Percentiles rank a stretch among this genome's conserved stretches.
phyloP scores from a whole-genome alignment of 1,140 invertebrate species.

The Zaprionus africanus region DNA sequence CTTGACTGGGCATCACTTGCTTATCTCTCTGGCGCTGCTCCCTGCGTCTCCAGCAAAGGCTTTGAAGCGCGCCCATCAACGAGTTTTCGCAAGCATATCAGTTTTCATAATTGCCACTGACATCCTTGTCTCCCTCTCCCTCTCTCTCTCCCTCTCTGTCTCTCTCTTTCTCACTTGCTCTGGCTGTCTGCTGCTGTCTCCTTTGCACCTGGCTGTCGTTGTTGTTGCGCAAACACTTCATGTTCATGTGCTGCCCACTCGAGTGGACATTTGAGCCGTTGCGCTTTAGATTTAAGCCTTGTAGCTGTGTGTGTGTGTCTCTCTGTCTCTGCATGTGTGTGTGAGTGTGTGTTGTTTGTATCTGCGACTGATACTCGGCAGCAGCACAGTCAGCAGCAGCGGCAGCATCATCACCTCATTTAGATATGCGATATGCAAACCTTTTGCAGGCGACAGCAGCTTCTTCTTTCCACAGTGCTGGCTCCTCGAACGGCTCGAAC shows the following conservation, averaged over 20 bases:
- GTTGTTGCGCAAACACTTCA: conserved; percentile 75
- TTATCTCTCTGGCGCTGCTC: conserved; percentile 33
- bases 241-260: conserved; percentile 77
- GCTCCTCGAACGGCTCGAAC: conserved; percentile 56
- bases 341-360: conserved; percentile 61
- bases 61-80: conserved; percentile 80
- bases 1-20: conserved; percentile 16
- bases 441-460: conserved; percentile 62
- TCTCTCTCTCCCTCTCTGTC: conserved; percentile 1
- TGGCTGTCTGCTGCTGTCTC: conserved; percentile 23
- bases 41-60: conserved; percentile 21
- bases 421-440: conserved; percentile 81
- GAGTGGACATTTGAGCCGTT: conserved; percentile 79
- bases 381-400: conserved; percentile 62
- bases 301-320: conserved; percentile 21
- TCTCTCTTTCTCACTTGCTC: conserved; percentile 4
- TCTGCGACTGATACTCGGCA: conserved; percentile 71
- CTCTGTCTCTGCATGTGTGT: not conserved
- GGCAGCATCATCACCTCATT: conserved; percentile 79
- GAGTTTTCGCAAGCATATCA: conserved; percentile 79
- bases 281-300: conserved; percentile 50
- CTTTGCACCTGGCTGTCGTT: conserved; percentile 41
- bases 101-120: conserved; percentile 81
- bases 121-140: conserved; percentile 28
- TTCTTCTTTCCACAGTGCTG: conserved; percentile 41